Evolutionary conservation across 2,797 vertebrate genomes (phyloP).

Genomic region (Tinamus major): DNA sequence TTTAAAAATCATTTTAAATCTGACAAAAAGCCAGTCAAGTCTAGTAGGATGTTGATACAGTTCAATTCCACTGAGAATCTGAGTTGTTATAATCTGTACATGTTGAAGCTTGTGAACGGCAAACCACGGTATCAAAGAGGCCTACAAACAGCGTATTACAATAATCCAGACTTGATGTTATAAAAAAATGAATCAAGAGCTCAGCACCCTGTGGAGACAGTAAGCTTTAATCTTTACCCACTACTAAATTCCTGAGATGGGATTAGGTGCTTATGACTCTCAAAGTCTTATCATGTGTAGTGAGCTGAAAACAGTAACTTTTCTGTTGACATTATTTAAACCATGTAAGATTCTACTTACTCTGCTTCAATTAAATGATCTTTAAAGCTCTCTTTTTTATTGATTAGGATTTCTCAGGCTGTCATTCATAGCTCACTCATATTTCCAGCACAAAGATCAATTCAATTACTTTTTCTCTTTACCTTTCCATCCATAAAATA

Average conservation of each 20-base stretch:
- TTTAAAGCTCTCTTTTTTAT: constrained; percentile 52
- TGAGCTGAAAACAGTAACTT: constrained; percentile 61
- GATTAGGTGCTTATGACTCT: constrained; percentile 62
- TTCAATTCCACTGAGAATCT: constrained; percentile 31
- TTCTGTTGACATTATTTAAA: constrained; percentile 56
- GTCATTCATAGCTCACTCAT: constrained; percentile 35
- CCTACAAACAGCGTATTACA: constrained; percentile 68
- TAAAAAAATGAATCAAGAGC: constrained; percentile 67
- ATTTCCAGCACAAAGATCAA: constrained; percentile 23
- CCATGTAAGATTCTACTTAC: constrained; percentile 60
- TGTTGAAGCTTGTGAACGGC: constrained; percentile 26
- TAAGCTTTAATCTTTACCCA: constrained; percentile 73
- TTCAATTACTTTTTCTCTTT: not conserved
- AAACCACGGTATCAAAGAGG: constrained; percentile 59
- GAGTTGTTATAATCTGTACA: constrained; percentile 54
- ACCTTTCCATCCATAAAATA: not conserved
- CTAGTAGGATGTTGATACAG: constrained; percentile 33
- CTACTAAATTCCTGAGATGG: constrained; percentile 64
- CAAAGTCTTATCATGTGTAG: constrained; percentile 34
- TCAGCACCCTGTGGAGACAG: constrained; percentile 68
- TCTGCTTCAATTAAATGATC: constrained; percentile 52
- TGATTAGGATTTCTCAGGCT: constrained; percentile 42
- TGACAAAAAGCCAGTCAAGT: constrained; percentile 36
- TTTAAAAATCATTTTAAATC: constrained; percentile 29
- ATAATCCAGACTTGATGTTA: constrained; percentile 72